These are phyloP conservation scores for Amazona finschi DNA, from an alignment of 2,797 vertebrate genomes.

Conservation along the genomic window DNA sequence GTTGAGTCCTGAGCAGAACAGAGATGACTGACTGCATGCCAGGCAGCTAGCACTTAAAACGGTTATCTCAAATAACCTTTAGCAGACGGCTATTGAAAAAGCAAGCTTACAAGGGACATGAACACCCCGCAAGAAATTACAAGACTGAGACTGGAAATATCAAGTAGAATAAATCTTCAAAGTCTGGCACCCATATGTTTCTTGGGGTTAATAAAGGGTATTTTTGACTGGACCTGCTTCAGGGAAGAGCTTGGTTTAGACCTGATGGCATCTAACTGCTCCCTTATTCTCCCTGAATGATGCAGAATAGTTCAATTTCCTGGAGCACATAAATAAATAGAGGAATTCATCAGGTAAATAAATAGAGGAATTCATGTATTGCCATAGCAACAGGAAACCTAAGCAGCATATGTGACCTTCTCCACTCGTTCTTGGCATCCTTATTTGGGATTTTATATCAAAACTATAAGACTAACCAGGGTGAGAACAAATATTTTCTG, in stretches of 20 bases:
- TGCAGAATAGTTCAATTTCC: constrained; percentile 1
- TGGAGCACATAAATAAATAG: constrained; percentile 28
- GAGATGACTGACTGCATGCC: not conserved
- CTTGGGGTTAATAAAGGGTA: not conserved
- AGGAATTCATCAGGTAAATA: constrained; percentile 58
- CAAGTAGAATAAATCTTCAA: not conserved
- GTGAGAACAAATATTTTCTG: not conserved
- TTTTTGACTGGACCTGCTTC: not conserved
- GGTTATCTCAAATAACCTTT: not conserved
- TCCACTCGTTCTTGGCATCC: constrained; percentile 8
- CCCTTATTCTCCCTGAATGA: not conserved
- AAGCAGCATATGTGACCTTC: not conserved
- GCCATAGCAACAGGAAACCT: not conserved
- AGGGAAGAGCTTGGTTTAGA: not conserved
- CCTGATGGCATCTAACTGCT: not conserved
- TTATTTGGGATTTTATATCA: not conserved
- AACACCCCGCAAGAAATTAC: not conserved
- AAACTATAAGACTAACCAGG: not conserved
- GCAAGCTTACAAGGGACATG: not conserved
- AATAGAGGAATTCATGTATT: constrained; percentile 12
- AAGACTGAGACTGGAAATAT: not conserved
- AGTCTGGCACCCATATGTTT: not conserved
- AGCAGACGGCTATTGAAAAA: not conserved
- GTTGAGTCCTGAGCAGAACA: not conserved
- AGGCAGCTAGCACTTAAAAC: not conserved